Evolutionary conservation across 2,888 invertebrate species (phyloP), one percentile per base, ranked within the genome.

Genomic region (Bugulina stolonifera): DNA sequence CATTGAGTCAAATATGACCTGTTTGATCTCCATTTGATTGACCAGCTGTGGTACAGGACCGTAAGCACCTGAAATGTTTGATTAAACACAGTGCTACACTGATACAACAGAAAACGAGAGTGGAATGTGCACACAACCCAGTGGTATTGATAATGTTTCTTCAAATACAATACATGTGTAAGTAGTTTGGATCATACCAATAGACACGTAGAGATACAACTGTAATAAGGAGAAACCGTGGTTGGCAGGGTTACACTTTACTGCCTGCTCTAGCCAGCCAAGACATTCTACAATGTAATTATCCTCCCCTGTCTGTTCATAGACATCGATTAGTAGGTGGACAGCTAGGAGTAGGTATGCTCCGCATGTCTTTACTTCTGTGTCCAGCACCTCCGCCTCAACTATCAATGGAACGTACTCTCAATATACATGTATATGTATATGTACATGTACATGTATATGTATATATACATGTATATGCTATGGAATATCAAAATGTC

Each of bases 1-100:
- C 82, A 97, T 86, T 0, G 95, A 93, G 83, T 95, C 93, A 81
- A 94, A 87, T 85, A 95, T 95, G 77, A 96, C 89, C 85, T 96
- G 94, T 85, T 97, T 97, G 73, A 93, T 89, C 81, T 96, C 95
- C 80, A 97, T 86, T 72, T 89, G 88, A 77, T 90, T 89, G 84
- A 91, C 92, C 79, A 91, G 87, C 71, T 87, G 87, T 78, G 91
- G 90, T 35, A 93, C 92, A 0, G 90, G 90, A 70, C 89, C 84
- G 32, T 89, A 89, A 77, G 91, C 91, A 74, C 93, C 93, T 85
- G 79, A 64, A 76, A 77, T 74, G 27, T 29, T 5, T 43, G 18
- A n/a, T n/a, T n/a, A 18, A 43, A 43, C 18, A 43, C 43, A 43
- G 43, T 43, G 18, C 43, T 5, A 10, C 10, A 18, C 43, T 43